Evolutionary conservation across 1,140 invertebrate species (phyloP), one percentile per base, ranked within the genome.

Genomic region (Drosophila nebulosa): DNA sequence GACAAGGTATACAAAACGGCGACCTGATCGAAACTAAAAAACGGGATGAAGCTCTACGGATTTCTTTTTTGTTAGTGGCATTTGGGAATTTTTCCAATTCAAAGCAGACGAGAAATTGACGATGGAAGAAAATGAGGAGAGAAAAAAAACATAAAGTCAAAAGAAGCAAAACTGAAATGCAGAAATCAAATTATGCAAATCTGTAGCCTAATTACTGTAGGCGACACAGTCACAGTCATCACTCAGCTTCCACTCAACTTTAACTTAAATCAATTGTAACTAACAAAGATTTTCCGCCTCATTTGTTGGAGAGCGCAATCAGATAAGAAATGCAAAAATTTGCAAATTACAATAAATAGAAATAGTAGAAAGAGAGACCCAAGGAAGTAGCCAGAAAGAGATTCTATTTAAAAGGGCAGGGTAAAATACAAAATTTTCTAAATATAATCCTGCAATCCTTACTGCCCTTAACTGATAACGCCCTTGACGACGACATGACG

Each of bases 151-250:
- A 7, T 7, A 42, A 42, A 42, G 39, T 42, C 14, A 42, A 42
- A 18, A 21, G 7, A 42, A 42, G 16, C 16, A 18, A 3, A 42
- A 21, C 16, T 46, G 39, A 46, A 46, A 21, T 56, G 61, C 46
- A 18, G 14, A 65, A 85, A 74, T 77, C 66, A 69, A 62, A 86
- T 86, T 86, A 86, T 86, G 78, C 64, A 77, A 85, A 86, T 80
- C 63, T 51, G 2, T 9, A 32, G 51, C 30, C 64, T 76, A 88
- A 88, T 86, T 85, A 88, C 61, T 50, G 32, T 39, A 39, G 46
- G 59, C 1, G 39, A 46, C n/a, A 14, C 32, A 32, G 24, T 4
- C 21, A 55, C 10, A 21, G 55, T 39, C 30, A 5, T 18, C 56
- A 21, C 16, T 21, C 61, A 58, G n/a, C 46, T n/a, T n/a, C n/a